A percentile compares a stretch with the other conserved stretches of the same genome.
These are phyloP conservation scores for Xylota sylvarum DNA, from an alignment of 2,888 invertebrate genomes.

Conservation along the genomic window DNA sequence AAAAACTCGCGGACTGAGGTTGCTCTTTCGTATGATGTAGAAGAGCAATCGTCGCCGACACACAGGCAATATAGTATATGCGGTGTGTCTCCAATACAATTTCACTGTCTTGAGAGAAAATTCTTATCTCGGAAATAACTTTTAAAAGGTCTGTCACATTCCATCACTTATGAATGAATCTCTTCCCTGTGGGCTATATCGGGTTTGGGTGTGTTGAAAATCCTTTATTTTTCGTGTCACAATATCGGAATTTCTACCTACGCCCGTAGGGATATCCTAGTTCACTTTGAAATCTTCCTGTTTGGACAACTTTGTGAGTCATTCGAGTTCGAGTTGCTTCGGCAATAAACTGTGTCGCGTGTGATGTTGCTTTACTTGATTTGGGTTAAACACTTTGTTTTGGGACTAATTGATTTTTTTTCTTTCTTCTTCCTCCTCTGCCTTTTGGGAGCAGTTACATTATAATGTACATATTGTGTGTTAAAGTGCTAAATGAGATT, in stretches of 20 bases:
- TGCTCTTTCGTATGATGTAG: constrained; percentile 38
- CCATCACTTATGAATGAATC: constrained; percentile 69
- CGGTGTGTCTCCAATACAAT: constrained; percentile 61
- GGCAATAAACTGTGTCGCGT: constrained; percentile 64
- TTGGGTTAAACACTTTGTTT: constrained; percentile 73
- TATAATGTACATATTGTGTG: constrained; percentile 8
- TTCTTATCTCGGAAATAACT: constrained; percentile 67
- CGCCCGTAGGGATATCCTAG: constrained; percentile 69
- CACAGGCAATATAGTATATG: constrained; percentile 4
- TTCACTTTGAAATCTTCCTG: constrained; percentile 62
- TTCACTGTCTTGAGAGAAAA: constrained; percentile 59
- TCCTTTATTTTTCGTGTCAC: constrained; percentile 55
- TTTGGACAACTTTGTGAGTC: constrained; percentile 64
- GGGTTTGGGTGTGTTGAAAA: constrained; percentile 31
- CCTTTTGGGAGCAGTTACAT: constrained; percentile 22
- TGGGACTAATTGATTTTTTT: constrained; percentile 71
- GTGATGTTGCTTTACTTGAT: constrained; percentile 60
- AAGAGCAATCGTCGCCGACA: constrained; percentile 25
- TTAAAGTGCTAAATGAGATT: constrained; percentile 52
- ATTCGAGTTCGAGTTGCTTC: constrained; percentile 11
- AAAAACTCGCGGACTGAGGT: constrained; percentile 74
- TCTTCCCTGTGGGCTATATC: constrained; percentile 52
- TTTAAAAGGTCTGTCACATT: constrained; percentile 76
- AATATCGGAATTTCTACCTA: constrained; percentile 68
- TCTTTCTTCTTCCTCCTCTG: constrained; percentile 1